These are phyloP conservation scores for Chloroceryle aenea DNA, from an alignment of 2,113 vertebrate genomes.

Conservation along the genomic window DNA sequence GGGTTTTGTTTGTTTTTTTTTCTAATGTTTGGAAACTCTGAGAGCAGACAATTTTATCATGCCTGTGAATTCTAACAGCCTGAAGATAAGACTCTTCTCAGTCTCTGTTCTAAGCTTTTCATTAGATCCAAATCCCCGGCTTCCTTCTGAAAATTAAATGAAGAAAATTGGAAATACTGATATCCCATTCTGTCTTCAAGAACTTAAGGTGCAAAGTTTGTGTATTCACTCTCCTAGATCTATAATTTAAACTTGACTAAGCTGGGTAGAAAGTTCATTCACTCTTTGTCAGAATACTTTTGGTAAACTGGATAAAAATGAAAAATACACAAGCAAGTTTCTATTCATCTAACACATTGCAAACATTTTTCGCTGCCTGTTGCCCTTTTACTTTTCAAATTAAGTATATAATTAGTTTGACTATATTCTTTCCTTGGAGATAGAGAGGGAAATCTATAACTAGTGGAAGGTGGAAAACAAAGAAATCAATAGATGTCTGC, in stretches of 20 bases:
- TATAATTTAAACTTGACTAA: neutral
- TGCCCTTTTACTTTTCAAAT: constrained; percentile 72
- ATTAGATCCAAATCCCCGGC: constrained; percentile 21
- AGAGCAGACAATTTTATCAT: constrained; percentile 3
- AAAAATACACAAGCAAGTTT: neutral
- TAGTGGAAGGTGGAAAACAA: constrained; percentile 69
- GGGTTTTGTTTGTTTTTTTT: no score
- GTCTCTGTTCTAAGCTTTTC: constrained; percentile 28
- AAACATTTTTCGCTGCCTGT: constrained; percentile 38
- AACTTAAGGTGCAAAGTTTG: neutral
- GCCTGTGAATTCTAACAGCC: neutral
- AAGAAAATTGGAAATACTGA: constrained; percentile 12
- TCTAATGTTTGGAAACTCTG: neutral
- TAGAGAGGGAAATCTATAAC: constrained; percentile 68
- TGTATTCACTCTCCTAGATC: neutral
- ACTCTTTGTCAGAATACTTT: neutral
- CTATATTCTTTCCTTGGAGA: constrained; percentile 31
- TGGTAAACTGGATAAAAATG: neutral
- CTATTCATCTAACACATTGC: constrained; percentile 5
- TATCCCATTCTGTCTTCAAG: neutral
- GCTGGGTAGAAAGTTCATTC: neutral
- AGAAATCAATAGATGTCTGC: constrained; percentile 73
- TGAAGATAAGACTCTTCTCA: neutral
- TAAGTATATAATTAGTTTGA: constrained; percentile 72
- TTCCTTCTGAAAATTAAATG: constrained; percentile 45